These are phyloP conservation scores for Ormyrus labotus DNA, from an alignment of 2,888 invertebrate species.

Conservation along the genomic window DNA sequence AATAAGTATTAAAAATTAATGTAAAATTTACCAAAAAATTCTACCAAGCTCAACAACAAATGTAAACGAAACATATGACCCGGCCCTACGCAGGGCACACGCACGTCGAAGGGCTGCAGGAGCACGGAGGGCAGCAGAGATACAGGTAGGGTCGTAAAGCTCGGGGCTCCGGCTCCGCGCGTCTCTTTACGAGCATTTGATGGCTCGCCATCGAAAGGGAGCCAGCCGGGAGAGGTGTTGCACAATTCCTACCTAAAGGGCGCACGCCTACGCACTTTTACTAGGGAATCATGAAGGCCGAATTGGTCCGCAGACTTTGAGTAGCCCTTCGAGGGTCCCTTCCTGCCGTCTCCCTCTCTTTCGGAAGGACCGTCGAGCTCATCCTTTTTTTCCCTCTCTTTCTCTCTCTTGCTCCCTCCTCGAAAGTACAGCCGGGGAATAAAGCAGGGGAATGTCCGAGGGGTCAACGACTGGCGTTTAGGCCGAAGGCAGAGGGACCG, in stretches of 20 bases:
- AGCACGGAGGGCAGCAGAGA: background rate
- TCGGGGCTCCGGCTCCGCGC: constrained; percentile 17
- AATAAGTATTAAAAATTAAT: too few species aligned
- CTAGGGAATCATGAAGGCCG: constrained; percentile 71
- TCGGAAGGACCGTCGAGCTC: constrained; percentile 11
- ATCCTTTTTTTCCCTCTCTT: background rate
- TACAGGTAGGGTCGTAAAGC: background rate
- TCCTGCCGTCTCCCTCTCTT: background rate
- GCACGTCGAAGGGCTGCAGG: too few species aligned
- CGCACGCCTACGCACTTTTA: constrained; percentile 76
- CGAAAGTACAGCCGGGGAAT: background rate
- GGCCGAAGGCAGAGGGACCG: background rate
- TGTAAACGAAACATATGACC: too few species aligned
- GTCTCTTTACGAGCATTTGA: constrained; percentile 55
- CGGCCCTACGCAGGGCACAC: too few species aligned
- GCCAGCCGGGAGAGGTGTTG: background rate
- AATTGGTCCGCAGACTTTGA: constrained; percentile 62
- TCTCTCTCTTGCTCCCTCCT: constrained; percentile 2
- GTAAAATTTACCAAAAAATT: too few species aligned
- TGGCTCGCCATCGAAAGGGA: constrained; percentile 32
- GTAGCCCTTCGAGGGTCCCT: constrained; percentile 62
- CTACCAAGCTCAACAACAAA: too few species aligned
- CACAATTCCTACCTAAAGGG: constrained; percentile 71
- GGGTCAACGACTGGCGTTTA: background rate
- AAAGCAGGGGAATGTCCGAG: background rate